Evolutionary conservation across 2,888 invertebrate species (phyloP).

Genomic region (Zele albiditarsus): DNA sequence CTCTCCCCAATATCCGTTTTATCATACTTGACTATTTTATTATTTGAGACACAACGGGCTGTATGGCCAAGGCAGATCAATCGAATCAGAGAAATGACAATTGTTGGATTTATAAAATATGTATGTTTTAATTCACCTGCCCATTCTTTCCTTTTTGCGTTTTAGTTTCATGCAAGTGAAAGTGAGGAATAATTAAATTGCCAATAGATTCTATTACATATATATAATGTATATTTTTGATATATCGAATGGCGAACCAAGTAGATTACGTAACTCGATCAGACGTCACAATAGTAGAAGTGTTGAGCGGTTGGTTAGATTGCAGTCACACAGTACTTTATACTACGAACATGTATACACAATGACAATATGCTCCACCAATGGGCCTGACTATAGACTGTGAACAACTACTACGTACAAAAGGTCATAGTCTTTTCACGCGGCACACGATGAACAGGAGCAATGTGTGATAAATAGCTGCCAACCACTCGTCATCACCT

Average conservation of each 20-base stretch:
- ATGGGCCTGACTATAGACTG: conserved; percentile 21
- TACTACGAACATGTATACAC: conserved; percentile 15
- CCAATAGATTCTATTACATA: no score
- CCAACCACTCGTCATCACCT: background rate
- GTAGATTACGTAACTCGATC: no score
- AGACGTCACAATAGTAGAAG: no score
- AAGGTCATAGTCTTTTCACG: background rate
- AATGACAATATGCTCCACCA: background rate
- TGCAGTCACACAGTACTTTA: background rate
- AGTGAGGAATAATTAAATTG: no score
- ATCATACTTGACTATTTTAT: background rate
- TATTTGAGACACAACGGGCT: background rate
- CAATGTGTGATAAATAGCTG: background rate
- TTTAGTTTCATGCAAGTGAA: no score
- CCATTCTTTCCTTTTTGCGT: no score
- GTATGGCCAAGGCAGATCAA: background rate
- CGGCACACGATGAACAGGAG: background rate
- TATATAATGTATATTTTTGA: no score
- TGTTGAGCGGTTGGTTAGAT: no score
- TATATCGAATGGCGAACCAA: no score
- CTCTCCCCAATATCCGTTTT: background rate
- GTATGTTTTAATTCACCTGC: background rate
- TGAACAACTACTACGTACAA: conserved; percentile 8
- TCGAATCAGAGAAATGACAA: background rate
- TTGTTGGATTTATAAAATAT: background rate